phyloP scores from a whole-genome alignment of 2,113 vertebrate species.

The Melanostigma gelatinosum region DNA sequence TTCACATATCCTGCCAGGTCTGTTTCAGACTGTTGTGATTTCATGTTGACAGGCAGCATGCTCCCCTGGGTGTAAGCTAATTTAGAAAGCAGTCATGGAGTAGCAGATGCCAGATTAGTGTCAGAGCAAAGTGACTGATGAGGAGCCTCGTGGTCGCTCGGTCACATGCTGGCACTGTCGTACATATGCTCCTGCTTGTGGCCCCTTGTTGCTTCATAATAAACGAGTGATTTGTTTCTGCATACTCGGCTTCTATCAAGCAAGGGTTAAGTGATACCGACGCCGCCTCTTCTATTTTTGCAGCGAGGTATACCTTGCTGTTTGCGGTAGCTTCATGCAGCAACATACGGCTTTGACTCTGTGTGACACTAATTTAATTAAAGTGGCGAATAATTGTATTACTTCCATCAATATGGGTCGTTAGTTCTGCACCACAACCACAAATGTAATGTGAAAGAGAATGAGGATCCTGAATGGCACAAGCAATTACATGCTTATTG shows the following conservation, averaged over 20 bases:
- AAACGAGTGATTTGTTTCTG: constrained; percentile 46
- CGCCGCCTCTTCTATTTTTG: constrained; percentile 17
- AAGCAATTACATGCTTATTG: constrained; percentile 50
- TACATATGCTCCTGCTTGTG: constrained; percentile 39
- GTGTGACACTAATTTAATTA: constrained; percentile 72
- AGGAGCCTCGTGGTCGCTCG: constrained; percentile 59
- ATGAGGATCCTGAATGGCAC: constrained; percentile 45
- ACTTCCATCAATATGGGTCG: constrained; percentile 57
- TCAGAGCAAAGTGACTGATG: constrained; percentile 74
- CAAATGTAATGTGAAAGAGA: constrained; percentile 58
- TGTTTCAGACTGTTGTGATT: constrained; percentile 52
- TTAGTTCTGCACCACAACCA: constrained; percentile 58
- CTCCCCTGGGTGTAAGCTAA: constrained; percentile 66
- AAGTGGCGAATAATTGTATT: constrained; percentile 70
- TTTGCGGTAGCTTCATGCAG: constrained; percentile 17
- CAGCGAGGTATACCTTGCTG: background rate
- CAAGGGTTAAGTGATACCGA: constrained; percentile 43
- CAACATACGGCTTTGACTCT: constrained; percentile 38
- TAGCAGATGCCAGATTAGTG: constrained; percentile 75
- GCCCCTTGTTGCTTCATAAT: constrained; percentile 40
- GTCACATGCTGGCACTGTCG: constrained; percentile 57
- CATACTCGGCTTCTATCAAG: constrained; percentile 48
- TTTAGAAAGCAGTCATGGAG: constrained; percentile 70
- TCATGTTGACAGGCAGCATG: constrained; percentile 61
- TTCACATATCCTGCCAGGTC: constrained; percentile 48